Conservation (phyloP, 2,113 vertebrate species). For the Misgurnus anguillicaudatus region DNA sequence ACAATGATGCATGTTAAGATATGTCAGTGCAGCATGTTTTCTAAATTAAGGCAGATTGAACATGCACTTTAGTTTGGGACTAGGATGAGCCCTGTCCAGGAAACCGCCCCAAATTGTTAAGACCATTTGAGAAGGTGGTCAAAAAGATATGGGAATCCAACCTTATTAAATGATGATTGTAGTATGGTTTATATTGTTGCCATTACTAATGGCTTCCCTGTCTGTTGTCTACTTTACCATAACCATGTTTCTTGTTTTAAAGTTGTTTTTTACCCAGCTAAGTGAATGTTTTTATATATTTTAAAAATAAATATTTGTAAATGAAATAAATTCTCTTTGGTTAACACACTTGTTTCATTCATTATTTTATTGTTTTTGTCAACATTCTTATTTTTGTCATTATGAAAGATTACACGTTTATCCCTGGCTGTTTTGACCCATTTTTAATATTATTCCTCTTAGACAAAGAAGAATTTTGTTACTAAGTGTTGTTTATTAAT, state of each 20-base stretch:
- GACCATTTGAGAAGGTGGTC: background rate
- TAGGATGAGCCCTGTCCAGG: too few species aligned
- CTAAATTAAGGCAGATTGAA: too few species aligned
- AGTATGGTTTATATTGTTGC: background rate
- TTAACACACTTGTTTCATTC: background rate
- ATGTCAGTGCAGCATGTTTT: too few species aligned
- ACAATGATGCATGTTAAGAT: too few species aligned
- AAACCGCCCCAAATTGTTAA: too few species aligned
- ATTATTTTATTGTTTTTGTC: background rate
- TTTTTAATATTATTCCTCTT: too few species aligned
- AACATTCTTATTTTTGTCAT: too few species aligned
- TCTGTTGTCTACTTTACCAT: background rate
- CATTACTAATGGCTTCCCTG: background rate
- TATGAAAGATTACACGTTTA: too few species aligned
- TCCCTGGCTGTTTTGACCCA: too few species aligned
- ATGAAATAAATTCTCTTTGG: background rate
- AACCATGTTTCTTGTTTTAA: background rate
- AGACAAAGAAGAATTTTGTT: too few species aligned
- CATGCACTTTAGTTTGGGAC: too few species aligned
- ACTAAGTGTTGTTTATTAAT: too few species aligned
- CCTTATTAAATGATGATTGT: constrained; percentile 7
- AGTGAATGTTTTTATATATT: background rate
- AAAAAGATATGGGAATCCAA: background rate
- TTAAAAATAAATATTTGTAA: background rate
- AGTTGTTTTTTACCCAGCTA: background rate